These are phyloP conservation scores for Philereme transversata DNA, from an alignment of 2,888 invertebrate species.

Conservation along the genomic window DNA sequence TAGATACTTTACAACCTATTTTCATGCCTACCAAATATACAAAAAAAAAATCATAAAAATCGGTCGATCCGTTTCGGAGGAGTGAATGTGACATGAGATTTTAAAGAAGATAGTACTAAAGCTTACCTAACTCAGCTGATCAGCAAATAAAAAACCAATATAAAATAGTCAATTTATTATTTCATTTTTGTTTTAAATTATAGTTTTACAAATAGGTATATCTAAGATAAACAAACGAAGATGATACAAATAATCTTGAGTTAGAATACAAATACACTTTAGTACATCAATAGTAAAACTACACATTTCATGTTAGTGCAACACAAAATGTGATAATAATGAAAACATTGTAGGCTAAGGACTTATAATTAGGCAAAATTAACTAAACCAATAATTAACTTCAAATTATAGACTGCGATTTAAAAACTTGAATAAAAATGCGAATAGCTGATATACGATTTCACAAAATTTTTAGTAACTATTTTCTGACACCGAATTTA, in stretches of 20 bases:
- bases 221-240: constrained; percentile 40
- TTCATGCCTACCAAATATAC: too few relatives aligned
- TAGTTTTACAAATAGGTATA: constrained; percentile 48
- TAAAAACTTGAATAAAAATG: too few relatives aligned
- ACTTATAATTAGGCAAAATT: too few relatives aligned
- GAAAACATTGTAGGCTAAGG: not conserved
- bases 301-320: not conserved
- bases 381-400: too few relatives aligned
- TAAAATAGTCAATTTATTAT: constrained; percentile 79
- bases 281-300: constrained; percentile 20
- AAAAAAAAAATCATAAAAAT: too few relatives aligned
- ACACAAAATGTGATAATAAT: constrained; percentile 21
- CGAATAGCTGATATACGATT: too few relatives aligned
- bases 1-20: too few relatives aligned
- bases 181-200: constrained; percentile 61
- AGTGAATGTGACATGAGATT: too few relatives aligned
- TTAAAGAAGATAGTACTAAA: too few relatives aligned
- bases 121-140: too few relatives aligned
- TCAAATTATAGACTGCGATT: too few relatives aligned
- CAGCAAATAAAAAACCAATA: constrained; percentile 49
- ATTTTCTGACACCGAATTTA: constrained; percentile 20
- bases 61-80: too few relatives aligned
- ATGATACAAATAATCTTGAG: constrained; percentile 48
- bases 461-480: not conserved
- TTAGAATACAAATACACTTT: constrained; percentile 26